Evolutionary conservation across 2,113 vertebrate genomes (phyloP), one percentile per base, ranked within the genome.

Genomic region (Pelecanus crispus): DNA sequence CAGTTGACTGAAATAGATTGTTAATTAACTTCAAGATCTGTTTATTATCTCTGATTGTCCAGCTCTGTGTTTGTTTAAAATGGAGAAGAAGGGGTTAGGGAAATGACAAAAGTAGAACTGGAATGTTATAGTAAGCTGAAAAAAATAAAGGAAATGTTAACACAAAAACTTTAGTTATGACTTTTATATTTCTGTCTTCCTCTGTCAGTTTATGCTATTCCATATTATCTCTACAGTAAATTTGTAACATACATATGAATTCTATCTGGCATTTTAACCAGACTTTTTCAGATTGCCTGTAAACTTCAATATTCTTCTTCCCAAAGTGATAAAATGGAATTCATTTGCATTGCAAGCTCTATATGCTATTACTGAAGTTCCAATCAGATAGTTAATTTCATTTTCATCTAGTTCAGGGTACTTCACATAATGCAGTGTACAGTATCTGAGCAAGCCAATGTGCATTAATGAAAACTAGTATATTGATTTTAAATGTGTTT

Each of bases 11-110:
- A 93, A 94, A 62, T 61, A 52, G 62, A 62, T 79, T 72, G 56
- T 85, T 92, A 88, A 77, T 91, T 81, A 88, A 79, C 59, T 75
- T 95, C 47, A 86, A 86, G 58, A 67, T 53, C 24, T 81, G 3
- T 83, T 95, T 87, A 91, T 93, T 94, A 62, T 71, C 55, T 91
- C 58, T 94, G 28, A 80, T 59, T 58, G 13, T 84, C 87, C 84
- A 24, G 17, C 78, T 63, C 36, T 81, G 45, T 75, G 61, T 83
- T 86, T 83, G 21, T 95, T 86, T 95, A 79, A 75, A 95, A 87
- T 15, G 20, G 31, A 73, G 32, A 82, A n/a, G 61, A 91, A 91
- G 9, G 17, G 8, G 7, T 36, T 74, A 55, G 19, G 26, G 38
- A 95, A 88, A 79, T 75, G 26, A 59, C 29, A 71, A 79, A 81